phyloP scores from a whole-genome alignment of 2,888 invertebrate genomes.

The Nebria salina region DNA sequence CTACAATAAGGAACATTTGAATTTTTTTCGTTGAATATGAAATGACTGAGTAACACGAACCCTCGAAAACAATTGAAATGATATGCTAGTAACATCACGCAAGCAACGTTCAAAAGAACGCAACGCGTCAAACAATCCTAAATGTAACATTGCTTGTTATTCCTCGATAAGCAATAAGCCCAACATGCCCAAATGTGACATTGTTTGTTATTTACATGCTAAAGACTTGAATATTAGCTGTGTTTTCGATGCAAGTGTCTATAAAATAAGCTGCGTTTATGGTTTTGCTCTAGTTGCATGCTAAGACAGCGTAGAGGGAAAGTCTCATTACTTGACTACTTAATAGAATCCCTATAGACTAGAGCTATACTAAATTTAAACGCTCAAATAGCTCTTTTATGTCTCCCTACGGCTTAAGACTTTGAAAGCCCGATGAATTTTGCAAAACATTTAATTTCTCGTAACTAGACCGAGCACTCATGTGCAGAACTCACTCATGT shows the following conservation, averaged over 20 bases:
- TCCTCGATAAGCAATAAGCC: too few relatives aligned
- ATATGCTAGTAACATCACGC: slow-evolving; percentile 27
- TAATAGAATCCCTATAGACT: slow-evolving; percentile 31
- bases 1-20: neutral
- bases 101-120: neutral
- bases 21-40: slow-evolving; percentile 2
- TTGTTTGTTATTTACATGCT: neutral
- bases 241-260: neutral
- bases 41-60: slow-evolving; percentile 39
- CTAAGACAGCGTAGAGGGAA: neutral
- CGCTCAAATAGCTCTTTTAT: slow-evolving; percentile 39
- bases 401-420: slow-evolving; percentile 23
- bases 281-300: slow-evolving; percentile 23
- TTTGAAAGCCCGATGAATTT: slow-evolving; percentile 6
- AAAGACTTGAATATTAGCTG: neutral
- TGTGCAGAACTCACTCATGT: neutral
- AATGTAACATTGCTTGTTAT: too few relatives aligned
- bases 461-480: neutral
- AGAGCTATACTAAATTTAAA: slow-evolving; percentile 37
- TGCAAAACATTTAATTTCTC: neutral
- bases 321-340: slow-evolving; percentile 33
- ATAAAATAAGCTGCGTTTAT: neutral
- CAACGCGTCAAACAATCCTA: neutral
- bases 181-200: neutral
- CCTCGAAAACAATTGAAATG: slow-evolving; percentile 40